Percentiles rank a stretch among this genome's conserved stretches.
Evolutionary conservation across 2,797 vertebrate genomes (phyloP).

Genomic region (Lagodon rhomboides): DNA sequence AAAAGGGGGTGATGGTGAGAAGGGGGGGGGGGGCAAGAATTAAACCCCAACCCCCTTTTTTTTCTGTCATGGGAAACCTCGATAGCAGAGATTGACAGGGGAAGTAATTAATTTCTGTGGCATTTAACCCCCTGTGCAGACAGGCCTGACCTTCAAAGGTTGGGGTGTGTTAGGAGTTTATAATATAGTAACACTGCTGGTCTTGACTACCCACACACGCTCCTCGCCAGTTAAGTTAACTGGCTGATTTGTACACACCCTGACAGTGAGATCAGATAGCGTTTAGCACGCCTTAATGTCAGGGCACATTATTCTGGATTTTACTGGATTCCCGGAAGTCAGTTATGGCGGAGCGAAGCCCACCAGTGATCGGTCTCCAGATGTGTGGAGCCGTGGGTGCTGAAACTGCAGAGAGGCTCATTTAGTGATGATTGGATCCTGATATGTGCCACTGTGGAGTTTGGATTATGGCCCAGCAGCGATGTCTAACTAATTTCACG

Average conservation of each 20-base stretch:
- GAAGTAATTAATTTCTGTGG: constrained; percentile 81
- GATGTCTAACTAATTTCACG: constrained; percentile 24
- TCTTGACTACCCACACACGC: constrained; percentile 32
- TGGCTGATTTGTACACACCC: constrained; percentile 44
- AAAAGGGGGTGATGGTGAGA: background rate
- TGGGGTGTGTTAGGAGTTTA: constrained; percentile 61
- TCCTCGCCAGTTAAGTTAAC: constrained; percentile 31
- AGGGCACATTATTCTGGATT: constrained; percentile 20
- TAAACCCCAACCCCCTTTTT: constrained; percentile 40
- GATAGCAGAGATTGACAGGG: constrained; percentile 76
- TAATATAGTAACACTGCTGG: constrained; percentile 52
- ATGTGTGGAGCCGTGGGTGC: constrained; percentile 27
- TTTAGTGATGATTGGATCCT: constrained; percentile 62
- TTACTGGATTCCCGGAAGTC: constrained; percentile 30
- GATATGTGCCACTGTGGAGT: constrained; percentile 35
- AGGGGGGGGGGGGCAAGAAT: constrained; percentile 24
- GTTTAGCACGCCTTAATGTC: constrained; percentile 26
- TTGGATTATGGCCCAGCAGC: constrained; percentile 28
- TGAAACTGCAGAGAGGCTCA: constrained; percentile 31
- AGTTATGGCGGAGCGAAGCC: constrained; percentile 6
- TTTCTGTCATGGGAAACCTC: constrained; percentile 63
- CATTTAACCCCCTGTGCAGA: constrained; percentile 77
- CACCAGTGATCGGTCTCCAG: constrained; percentile 21
- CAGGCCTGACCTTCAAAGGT: constrained; percentile 77
- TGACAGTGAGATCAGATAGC: constrained; percentile 48